phyloP scores from a whole-genome alignment of 64 coral and sea anemone genomes.

The Orbicella faveolata region DNA sequence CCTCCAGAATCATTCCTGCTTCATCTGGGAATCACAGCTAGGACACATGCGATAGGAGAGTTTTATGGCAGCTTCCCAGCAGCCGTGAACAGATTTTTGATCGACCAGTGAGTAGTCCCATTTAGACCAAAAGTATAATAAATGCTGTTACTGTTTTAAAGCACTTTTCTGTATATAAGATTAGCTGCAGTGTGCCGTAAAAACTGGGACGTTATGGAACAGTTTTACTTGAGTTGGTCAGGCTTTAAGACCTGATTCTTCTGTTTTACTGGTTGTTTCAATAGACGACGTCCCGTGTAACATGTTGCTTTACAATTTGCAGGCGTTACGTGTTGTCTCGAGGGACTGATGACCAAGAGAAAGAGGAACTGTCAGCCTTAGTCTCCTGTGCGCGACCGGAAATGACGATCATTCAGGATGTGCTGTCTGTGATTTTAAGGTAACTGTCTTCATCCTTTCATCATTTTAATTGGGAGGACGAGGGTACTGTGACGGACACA shows the following conservation, averaged over 20 bases:
- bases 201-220: no score
- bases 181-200: background rate
- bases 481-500: no score
- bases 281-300: no score
- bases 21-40: slow-evolving; percentile 84
- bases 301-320: background rate
- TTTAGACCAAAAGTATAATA: background rate
- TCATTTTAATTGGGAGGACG: background rate
- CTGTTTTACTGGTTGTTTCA: no score
- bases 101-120: slow-evolving; percentile 71
- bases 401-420: slow-evolving; percentile 72
- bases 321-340: slow-evolving; percentile 82
- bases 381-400: slow-evolving; percentile 71
- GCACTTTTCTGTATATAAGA: background rate
- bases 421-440: slow-evolving; percentile 94
- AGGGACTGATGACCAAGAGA: slow-evolving; percentile 44
- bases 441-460: slow-evolving; percentile 9
- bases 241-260: no score
- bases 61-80: slow-evolving; percentile 58
- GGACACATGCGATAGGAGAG: slow-evolving; percentile 76
- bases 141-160: background rate
- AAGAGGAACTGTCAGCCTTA: slow-evolving; percentile 79
- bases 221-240: no score
- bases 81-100: slow-evolving; percentile 64
- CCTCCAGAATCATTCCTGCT: slow-evolving; percentile 86